A percentile compares a stretch with the other conserved stretches of the same genome.
Evolutionary conservation across 2,797 vertebrate species (phyloP).

Genomic region (Amniataba percoides): DNA sequence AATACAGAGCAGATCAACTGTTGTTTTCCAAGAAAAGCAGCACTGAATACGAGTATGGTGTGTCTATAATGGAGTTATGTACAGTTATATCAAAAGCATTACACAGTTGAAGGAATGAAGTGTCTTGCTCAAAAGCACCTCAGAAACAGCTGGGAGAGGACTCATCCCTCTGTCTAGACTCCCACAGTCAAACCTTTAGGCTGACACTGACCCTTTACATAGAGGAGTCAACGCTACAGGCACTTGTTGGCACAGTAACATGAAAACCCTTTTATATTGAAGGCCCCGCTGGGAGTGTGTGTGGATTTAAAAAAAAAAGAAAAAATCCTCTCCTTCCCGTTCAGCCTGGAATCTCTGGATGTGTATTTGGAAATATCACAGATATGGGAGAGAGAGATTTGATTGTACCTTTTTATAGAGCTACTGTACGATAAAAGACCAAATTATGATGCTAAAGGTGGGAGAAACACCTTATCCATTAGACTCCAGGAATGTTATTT

Average conservation of each 20-base stretch:
- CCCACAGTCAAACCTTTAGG: slow-evolving; percentile 38
- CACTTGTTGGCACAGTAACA: slow-evolving; percentile 64
- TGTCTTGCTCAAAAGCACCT: slow-evolving; percentile 37
- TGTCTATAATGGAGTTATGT: not conserved
- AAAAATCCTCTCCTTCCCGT: not conserved
- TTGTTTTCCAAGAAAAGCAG: slow-evolving; percentile 1
- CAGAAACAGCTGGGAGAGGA: slow-evolving; percentile 26
- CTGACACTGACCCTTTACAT: slow-evolving; percentile 31
- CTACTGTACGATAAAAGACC: not conserved
- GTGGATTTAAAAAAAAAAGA: slow-evolving; percentile 11
- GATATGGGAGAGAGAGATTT: not conserved
- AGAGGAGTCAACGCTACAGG: slow-evolving; percentile 45
- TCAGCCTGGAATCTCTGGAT: slow-evolving; percentile 10
- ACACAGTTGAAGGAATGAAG: not conserved
- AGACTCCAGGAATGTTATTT: not conserved
- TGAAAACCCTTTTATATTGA: slow-evolving; percentile 70
- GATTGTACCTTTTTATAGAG: slow-evolving; percentile 7
- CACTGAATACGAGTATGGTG: not conserved
- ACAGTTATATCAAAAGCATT: not conserved
- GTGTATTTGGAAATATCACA: slow-evolving; percentile 31
- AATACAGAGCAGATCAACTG: slow-evolving; percentile 6
- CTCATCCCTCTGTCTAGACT: not conserved
- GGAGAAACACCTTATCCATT: slow-evolving; percentile 10
- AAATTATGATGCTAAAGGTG: slow-evolving; percentile 9
- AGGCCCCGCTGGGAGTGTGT: slow-evolving; percentile 32